Evolutionary conservation across 1,140 invertebrate genomes (phyloP), one percentile per base, ranked within the genome.

Genomic region (Neodiprion fabricii): DNA sequence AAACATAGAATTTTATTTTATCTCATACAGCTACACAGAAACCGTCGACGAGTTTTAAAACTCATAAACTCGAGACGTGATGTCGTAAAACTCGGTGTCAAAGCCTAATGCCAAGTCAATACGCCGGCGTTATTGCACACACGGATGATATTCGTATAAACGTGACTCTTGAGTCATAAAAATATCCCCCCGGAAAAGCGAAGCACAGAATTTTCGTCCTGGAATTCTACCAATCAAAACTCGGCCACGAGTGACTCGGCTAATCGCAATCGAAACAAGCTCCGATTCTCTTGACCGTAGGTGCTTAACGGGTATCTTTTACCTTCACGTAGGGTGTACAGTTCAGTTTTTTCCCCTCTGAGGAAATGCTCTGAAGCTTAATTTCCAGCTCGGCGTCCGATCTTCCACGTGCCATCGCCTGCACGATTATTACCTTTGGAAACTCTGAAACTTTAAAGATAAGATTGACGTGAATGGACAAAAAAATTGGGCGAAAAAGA

Each of bases 321-420:
- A 88, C 87, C 84, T 87, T 76, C 1, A 86, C 71, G 28, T 84
- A 85, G 9, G 85, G 75, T 0, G 78, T 76, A 70, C 87, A 88
- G 76, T 87, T 84, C 7, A 87, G 75, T 70, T 73, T 75, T 0
- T 78, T 74, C 0, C 53, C 78, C n/a, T 79, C 79, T 0, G 79
- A 47, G 0, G 72, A 77, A 61, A 83, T 21, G 8, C 83, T 71
- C 61, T 79, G 50, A 14, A 87, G 53, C 79, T 80, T 83, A 49
- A 88, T 85, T 72, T 87, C 83, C 48, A 87, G 76, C 17, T 84
- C 73, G 9, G 86, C 86, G 49, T 83, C 81, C 21, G 80, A 73
- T 5, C 75, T 76, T 21, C 40, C 76, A 21, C 72, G 61, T 74
- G 79, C 82, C 73, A 65, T 83, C 9, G 83, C 84, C 70, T 79